Evolutionary conservation across 64 coral and sea anemone species (phyloP), one percentile per base, ranked within the genome.

Genomic region (Platygyra sinensis): DNA sequence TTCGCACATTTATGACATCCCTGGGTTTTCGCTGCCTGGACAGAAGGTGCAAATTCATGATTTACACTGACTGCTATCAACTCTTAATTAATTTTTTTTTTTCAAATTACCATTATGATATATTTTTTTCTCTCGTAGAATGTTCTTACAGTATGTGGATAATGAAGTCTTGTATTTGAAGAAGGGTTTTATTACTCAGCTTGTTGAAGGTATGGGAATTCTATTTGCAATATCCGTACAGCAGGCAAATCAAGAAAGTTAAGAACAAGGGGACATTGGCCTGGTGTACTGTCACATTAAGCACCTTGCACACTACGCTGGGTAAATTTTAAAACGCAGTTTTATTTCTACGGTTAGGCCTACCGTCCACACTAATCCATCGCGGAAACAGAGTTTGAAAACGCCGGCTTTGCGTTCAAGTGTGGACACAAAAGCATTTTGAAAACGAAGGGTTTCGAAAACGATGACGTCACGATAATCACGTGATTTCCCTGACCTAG

Each of bases 1-100:
- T 96, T 87, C 76, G 87, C 28, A 87, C 95, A 52, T 94, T 75
- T 31, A 94, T 90, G 33, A 88, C 95, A 13, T 86, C 49, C 31
- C 75, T 96, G 15, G 95, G 86, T 1, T 96, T 93, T 90, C 82
- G 91, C 18, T 91, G 87, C 80, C 42, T 96, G 30, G 87, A 94
- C 27, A 42, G 72, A 39, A 96, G 95, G 95, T 96, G 91, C 13
- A 18, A 25, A 39, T 39, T 39, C 38, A 5, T 25, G 30, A 16
- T 38, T 19, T 39, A 7, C 1, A 9, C 52, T 55, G 4, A 55
- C 7, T 9, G 10, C 8, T 55, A 65, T 7, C 1, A 65, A 20
- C 62, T 20, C 62, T 65, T 17, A 18, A 65, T 65, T 65, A n/a
- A n/a, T 20, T 3, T 22, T 19, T 0, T 65, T 22, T 62, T 22